Percentiles rank a stretch among this genome's conserved stretches.
phyloP scores from a whole-genome alignment of 2,888 invertebrate genomes.

The Ectobius pallidus region DNA sequence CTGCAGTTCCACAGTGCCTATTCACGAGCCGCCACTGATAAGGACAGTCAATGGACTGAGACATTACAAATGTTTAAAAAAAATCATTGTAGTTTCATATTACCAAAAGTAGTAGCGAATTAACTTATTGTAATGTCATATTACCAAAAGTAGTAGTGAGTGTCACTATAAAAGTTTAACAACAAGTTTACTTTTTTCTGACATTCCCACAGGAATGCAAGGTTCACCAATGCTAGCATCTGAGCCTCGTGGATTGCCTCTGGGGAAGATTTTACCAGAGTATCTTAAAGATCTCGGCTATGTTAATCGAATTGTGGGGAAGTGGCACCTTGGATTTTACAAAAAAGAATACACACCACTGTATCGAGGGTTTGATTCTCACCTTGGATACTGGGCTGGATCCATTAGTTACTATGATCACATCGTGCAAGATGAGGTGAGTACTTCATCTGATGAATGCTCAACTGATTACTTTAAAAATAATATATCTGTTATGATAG shows the following conservation, averaged over 20 bases:
- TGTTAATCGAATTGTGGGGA: conserved; percentile 56
- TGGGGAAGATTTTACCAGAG: conserved; percentile 55
- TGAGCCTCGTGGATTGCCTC: conserved; percentile 56
- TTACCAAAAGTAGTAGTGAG: too few relatives aligned
- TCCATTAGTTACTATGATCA: conserved; percentile 58
- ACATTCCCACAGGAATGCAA: conserved; percentile 56
- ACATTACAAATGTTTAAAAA: too few relatives aligned
- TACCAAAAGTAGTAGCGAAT: too few relatives aligned
- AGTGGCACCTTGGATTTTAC: conserved; percentile 60
- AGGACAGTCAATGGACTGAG: too few relatives aligned
- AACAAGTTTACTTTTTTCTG: too few relatives aligned
- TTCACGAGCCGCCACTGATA: too few relatives aligned
- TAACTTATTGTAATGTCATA: too few relatives aligned
- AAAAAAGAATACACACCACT: conserved; percentile 54
- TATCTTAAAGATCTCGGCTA: conserved; percentile 56
- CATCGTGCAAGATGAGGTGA: conserved; percentile 47
- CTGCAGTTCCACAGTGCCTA: too few relatives aligned
- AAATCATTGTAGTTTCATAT: too few relatives aligned
- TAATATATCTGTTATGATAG: too few relatives aligned
- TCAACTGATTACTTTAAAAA: not conserved
- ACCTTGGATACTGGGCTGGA: conserved; percentile 58
- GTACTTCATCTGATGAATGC: too few relatives aligned
- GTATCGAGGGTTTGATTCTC: conserved; percentile 57
- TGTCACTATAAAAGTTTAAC: too few relatives aligned
- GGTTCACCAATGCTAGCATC: conserved; percentile 55